phyloP scores from a whole-genome alignment of 1,140 invertebrate genomes.

The Calephelis nemesis region DNA sequence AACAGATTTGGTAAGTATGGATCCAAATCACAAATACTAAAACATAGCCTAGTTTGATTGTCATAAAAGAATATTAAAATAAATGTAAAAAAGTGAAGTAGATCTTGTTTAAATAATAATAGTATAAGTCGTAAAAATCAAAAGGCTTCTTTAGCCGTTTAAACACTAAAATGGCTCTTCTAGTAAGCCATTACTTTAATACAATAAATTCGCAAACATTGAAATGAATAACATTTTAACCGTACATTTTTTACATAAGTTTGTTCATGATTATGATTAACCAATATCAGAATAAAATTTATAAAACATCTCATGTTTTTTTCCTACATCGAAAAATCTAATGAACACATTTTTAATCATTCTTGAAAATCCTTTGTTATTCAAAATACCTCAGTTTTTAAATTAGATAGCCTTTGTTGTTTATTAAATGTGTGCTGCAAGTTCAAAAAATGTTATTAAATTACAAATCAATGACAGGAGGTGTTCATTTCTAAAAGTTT shows the following conservation, averaged over 20 bases:
- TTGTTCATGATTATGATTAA: constrained; percentile 12
- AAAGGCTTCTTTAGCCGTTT: background rate
- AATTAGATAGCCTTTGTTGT: background rate
- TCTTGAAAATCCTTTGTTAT: too few relatives aligned
- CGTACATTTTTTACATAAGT: background rate
- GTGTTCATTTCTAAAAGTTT: too few relatives aligned
- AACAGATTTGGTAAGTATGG: too few relatives aligned
- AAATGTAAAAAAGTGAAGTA: background rate
- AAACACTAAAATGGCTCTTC: background rate
- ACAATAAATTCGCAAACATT: too few relatives aligned
- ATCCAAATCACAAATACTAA: too few relatives aligned
- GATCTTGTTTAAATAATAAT: background rate
- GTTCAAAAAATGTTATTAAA: too few relatives aligned
- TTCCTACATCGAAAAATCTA: background rate
- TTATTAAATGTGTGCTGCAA: background rate
- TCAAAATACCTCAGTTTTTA: background rate
- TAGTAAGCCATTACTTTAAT: too few relatives aligned
- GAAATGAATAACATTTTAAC: background rate
- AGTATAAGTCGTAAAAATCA: background rate
- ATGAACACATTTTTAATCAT: constrained; percentile 1
- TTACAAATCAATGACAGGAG: too few relatives aligned
- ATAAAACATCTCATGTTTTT: background rate
- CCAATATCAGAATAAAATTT: background rate
- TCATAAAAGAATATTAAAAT: background rate
- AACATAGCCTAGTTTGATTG: background rate